Base-by-base conservation (phyloP, 2,888 invertebrate genomes). In the Nycteola revayana region DNA sequence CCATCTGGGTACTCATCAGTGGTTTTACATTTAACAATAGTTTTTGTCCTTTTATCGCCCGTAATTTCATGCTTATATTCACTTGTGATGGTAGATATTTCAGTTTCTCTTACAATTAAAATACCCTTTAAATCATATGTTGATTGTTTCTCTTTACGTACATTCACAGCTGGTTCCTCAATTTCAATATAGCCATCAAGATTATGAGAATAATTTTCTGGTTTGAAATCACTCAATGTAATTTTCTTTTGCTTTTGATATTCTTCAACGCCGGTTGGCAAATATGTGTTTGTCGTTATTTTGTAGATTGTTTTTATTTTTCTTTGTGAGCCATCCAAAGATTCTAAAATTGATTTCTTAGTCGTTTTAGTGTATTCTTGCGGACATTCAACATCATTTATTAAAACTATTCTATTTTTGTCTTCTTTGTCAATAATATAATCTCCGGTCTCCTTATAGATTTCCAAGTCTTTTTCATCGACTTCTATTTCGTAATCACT, bases 1-100 rank as follows among this genome's bases (percentile, higher is more conserved):
- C 86, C 84, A 60, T 88, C 81, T 3, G 84, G 84, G 44, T 75
- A 57, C 65, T 82, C 77, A 49, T 89, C 85, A 69, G 84, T 84
- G 33, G 66, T 68, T 1, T 73, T 39, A 9, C 76, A 79, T 46
- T 60, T 75, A 3, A 79, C 60, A 1, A 62, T 67, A 3, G 81
- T 85, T 61, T 81, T 87, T 2, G 83, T 67, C 72, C 86, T 88
- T 39, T 64, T 78, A 6, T 66, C 63, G 17, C 46, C 66, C 9
- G 49, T 60, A 24, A 50, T 41, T 2, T 22, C 23, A 55, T 82
- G 81, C 50, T 77, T 75, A 42, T 71, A 85, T 46, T 79, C 75
- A 65, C 87, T 80, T 23, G 62, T 66, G 9, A 63, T 73, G 0
- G 83, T 88, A 9, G 72, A 75, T 2, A 76, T 45, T 10, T 76